Conservation (phyloP, 2,113 vertebrate genomes). For the Otolemur garnettii region DNA sequence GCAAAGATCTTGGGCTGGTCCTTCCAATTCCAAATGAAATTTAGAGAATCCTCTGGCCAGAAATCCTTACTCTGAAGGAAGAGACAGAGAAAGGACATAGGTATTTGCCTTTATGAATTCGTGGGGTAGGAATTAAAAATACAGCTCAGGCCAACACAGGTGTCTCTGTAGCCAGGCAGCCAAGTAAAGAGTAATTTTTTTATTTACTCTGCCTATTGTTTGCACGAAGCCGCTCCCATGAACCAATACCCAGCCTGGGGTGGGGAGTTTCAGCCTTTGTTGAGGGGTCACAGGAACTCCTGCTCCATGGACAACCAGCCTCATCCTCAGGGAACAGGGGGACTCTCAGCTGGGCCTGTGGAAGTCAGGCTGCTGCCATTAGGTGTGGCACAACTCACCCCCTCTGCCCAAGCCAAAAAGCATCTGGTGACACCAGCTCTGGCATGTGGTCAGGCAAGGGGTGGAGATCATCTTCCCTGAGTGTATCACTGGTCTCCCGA, state of each 20-base stretch:
- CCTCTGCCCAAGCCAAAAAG: neutral
- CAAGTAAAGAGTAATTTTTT: conserved; percentile 44
- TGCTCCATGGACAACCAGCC: neutral
- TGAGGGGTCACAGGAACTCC: neutral
- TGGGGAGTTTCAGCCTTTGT: neutral
- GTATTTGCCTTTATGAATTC: conserved; percentile 41
- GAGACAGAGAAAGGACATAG: conserved; percentile 11
- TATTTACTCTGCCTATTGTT: conserved; percentile 39
- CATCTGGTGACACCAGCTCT: neutral
- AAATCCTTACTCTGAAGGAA: conserved; percentile 58
- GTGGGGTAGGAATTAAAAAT: conserved; percentile 44
- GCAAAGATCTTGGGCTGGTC: conserved; percentile 75
- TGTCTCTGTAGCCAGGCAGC: conserved; percentile 27
- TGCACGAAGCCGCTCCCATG: conserved; percentile 13
- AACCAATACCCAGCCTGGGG: neutral
- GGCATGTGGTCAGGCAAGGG: neutral
- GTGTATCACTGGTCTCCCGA: neutral
- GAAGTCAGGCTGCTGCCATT: neutral
- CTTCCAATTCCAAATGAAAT: conserved; percentile 55
- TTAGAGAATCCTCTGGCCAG: conserved; percentile 71
- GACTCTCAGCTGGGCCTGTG: neutral
- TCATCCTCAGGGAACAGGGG: neutral
- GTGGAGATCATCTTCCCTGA: accelerated
- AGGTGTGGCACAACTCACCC: neutral
- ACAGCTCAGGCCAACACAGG: conserved; percentile 31